Base-by-base conservation (phyloP, 2,797 vertebrate species). In the Acanthurus lineatus region DNA sequence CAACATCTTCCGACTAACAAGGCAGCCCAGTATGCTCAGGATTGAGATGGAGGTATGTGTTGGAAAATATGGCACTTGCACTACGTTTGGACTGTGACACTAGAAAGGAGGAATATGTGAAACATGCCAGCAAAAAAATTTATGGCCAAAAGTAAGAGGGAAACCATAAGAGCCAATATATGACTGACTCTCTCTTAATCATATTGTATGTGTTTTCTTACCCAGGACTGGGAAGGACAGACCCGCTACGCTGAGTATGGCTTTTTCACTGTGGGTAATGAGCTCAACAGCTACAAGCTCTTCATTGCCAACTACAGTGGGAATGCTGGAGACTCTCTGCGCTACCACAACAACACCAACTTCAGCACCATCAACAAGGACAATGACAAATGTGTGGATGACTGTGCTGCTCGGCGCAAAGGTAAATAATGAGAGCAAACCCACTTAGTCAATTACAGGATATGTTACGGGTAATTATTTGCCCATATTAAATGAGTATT, bases 281-380 rank as follows among this genome's bases (percentile, higher is more conserved):
- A 98, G 54, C 60, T 96, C 0, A 99, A 99, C 86, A 99, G 97
- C 95, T 99, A 97, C 79, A 96, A 96, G 42, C 97, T 99, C n/a
- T 95, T 97, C 45, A 80, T 99, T 64, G 96, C 96, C 44, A 97
- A 98, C 89, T 99, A 97, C 94, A 97, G 90, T 0, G 98, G 98
- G 14, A 96, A 96, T 0, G 96, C 94, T 0, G 97, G 95, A 0
- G 96, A 99, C 9, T 99, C 98, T 1, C 90, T 99, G 59, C 87
- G 95, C 68, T 99, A 99, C 86, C 98, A 99, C 92, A 99, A 99
- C 94, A 99, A 98, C 94, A 99, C 98, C 0, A 97, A 97, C 95
- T 99, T 99, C 96, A 99, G 98, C 95, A 98, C 98, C 17, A 96
- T 95, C 78, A 94, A 97, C 95, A 99, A 97, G 91, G 98, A 99